Evolutionary conservation across 2,113 vertebrate species (phyloP).

Genomic region (Chaenocephalus aceratus): DNA sequence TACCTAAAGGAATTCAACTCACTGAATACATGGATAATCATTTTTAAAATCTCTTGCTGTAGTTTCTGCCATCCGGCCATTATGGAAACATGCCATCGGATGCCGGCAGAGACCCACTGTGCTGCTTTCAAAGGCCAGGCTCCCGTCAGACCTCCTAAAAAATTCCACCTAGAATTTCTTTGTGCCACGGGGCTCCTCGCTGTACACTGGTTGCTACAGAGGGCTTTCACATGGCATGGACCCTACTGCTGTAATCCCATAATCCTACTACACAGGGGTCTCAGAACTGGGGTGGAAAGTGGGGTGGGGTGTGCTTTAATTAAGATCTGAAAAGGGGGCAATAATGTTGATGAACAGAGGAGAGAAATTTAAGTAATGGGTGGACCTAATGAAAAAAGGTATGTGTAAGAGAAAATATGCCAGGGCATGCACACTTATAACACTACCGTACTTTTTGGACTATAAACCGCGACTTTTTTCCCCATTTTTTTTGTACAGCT

Average conservation of each 20-base stretch:
- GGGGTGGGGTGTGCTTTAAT: conserved; percentile 96
- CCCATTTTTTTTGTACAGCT: too few species aligned
- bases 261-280: conserved; percentile 95
- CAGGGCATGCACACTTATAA: not conserved
- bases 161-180: conserved; percentile 89
- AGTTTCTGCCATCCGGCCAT: conserved; percentile 32
- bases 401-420: conserved; percentile 2
- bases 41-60: conserved; percentile 86
- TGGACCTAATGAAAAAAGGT: conserved; percentile 25
- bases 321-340: conserved; percentile 86
- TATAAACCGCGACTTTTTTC: too few species aligned
- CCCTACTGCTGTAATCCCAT: conserved; percentile 96
- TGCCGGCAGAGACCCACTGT: conserved; percentile 86
- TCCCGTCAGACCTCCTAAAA: conserved; percentile 88
- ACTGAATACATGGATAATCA: conserved; percentile 90
- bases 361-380: conserved; percentile 51
- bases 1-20: conserved; percentile 90
- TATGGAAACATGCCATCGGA: conserved; percentile 84
- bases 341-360: conserved; percentile 69
- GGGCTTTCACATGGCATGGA: conserved; percentile 92
- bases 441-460: too few species aligned
- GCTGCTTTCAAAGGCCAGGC: conserved; percentile 90
- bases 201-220: conserved; percentile 90
- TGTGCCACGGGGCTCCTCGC: conserved; percentile 89
- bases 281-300: conserved; percentile 87